phyloP scores from a whole-genome alignment of 1,140 invertebrate genomes.

The Lordiphosa stackelbergi region DNA sequence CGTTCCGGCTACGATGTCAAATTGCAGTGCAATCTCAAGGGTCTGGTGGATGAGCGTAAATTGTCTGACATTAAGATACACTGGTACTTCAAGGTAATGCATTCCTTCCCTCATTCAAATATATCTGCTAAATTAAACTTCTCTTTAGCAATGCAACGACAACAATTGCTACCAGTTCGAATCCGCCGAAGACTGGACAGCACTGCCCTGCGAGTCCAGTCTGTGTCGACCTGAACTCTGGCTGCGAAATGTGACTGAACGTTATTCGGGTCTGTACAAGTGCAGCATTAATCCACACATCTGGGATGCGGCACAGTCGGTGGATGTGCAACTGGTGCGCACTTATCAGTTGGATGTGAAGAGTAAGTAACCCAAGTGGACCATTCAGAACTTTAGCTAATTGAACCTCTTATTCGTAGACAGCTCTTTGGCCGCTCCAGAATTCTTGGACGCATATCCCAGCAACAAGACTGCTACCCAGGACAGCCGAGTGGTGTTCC shows the following conservation, averaged over 20 bases:
- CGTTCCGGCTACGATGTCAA: slow-evolving; percentile 58
- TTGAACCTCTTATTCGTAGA: slow-evolving; percentile 29
- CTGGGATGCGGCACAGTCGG: slow-evolving; percentile 37
- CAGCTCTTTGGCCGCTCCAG: slow-evolving; percentile 53
- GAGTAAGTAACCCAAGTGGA: slow-evolving; percentile 33
- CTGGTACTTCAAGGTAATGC: slow-evolving; percentile 69
- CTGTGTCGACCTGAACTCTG: slow-evolving; percentile 59
- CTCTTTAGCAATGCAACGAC: slow-evolving; percentile 62
- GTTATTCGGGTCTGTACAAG: slow-evolving; percentile 72
- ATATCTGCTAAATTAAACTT: neutral
- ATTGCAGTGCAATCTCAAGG: slow-evolving; percentile 64
- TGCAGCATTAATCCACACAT: slow-evolving; percentile 63
- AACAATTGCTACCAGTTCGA: slow-evolving; percentile 57
- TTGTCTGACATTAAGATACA: slow-evolving; percentile 56
- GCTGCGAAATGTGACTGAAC: slow-evolving; percentile 65
- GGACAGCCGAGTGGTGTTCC: slow-evolving; percentile 61
- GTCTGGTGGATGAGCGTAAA: slow-evolving; percentile 51
- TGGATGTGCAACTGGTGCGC: slow-evolving; percentile 65
- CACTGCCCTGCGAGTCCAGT: slow-evolving; percentile 62
- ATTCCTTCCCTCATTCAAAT: neutral
- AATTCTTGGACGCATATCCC: slow-evolving; percentile 67
- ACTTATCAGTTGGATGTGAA: slow-evolving; percentile 71
- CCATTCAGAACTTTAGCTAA: neutral
- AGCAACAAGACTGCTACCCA: slow-evolving; percentile 46
- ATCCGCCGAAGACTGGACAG: slow-evolving; percentile 58